Conservation (phyloP, 1,140 invertebrate species). For the Stratiolaelaps scimitus region DNA sequence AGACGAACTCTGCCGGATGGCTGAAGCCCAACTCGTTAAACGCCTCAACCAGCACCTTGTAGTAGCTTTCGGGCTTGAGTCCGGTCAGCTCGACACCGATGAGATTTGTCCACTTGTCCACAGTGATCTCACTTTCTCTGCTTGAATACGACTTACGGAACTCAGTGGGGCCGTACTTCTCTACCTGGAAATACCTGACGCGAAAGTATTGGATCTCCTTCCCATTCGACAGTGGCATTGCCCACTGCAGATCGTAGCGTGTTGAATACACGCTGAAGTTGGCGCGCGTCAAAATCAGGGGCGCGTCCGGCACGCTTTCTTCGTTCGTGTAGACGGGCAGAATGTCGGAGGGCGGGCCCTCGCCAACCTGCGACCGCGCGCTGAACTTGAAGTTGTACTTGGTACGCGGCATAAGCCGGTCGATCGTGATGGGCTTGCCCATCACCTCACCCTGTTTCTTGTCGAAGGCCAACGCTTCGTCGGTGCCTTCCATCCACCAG, state of each 20-base stretch:
- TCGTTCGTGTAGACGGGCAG: conserved; percentile 38
- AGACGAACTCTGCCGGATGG: conserved; percentile 54
- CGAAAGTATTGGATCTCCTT: conserved; percentile 69
- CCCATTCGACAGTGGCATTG: conserved; percentile 68
- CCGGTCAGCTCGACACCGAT: conserved; percentile 30
- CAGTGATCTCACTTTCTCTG: conserved; percentile 17
- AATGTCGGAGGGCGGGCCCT: conserved; percentile 54
- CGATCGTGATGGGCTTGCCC: conserved; percentile 53
- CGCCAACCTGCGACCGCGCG: conserved; percentile 66
- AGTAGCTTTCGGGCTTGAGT: conserved; percentile 60
- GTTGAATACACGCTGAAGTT: conserved; percentile 51
- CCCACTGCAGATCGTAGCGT: conserved; percentile 65
- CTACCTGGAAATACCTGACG: conserved; percentile 58
- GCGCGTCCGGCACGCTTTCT: conserved; percentile 36
- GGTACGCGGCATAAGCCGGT: conserved; percentile 60
- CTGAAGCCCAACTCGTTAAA: conserved; percentile 71
- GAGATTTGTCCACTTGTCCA: conserved; percentile 19
- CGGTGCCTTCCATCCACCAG: conserved; percentile 27
- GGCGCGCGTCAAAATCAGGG: conserved; percentile 36
- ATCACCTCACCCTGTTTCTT: conserved; percentile 30
- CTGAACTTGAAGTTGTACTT: conserved; percentile 70
- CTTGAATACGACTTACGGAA: conserved; percentile 26
- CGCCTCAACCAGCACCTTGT: conserved; percentile 65
- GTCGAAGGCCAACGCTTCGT: conserved; percentile 24
- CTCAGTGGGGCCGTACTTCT: conserved; percentile 27